These are phyloP conservation scores for Malacoraja senta DNA, from an alignment of 2,797 vertebrate genomes.

Conservation along the genomic window DNA sequence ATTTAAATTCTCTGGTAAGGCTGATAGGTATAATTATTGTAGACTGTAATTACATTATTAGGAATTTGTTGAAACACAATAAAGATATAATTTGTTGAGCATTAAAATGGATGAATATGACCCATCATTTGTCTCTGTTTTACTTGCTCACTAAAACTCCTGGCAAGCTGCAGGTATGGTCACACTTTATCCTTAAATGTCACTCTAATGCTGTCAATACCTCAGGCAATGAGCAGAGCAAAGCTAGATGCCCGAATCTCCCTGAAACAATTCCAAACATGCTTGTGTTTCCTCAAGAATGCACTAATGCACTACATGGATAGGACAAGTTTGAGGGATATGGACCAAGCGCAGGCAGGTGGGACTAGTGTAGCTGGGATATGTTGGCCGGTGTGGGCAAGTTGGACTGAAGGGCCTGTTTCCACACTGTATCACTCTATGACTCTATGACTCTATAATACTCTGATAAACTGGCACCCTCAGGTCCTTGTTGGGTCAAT, in stretches of 20 bases:
- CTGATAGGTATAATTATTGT: background rate
- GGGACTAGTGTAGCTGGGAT: too few species aligned
- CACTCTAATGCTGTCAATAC: background rate
- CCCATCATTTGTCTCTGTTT: background rate
- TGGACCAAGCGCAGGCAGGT: too few species aligned
- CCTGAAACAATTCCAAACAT: background rate
- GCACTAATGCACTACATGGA: too few species aligned
- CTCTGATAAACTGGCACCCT: too few species aligned
- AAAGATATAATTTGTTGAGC: conserved; percentile 20
- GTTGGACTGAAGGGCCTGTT: too few species aligned
- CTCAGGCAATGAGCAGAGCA: background rate
- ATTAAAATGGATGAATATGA: background rate
- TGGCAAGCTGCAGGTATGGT: background rate
- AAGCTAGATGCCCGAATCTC: background rate
- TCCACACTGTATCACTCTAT: too few species aligned
- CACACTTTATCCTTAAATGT: background rate
- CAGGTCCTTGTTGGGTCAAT: too few species aligned
- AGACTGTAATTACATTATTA: background rate
- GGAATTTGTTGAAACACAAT: background rate
- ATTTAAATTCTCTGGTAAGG: background rate
- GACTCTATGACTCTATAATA: too few species aligned
- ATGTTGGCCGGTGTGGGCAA: too few species aligned
- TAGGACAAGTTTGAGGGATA: too few species aligned
- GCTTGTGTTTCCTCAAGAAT: background rate
- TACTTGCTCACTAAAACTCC: background rate